These are phyloP conservation scores for Erythrolamprus reginae DNA, from an alignment of 2,113 vertebrate genomes.

Conservation along the genomic window DNA sequence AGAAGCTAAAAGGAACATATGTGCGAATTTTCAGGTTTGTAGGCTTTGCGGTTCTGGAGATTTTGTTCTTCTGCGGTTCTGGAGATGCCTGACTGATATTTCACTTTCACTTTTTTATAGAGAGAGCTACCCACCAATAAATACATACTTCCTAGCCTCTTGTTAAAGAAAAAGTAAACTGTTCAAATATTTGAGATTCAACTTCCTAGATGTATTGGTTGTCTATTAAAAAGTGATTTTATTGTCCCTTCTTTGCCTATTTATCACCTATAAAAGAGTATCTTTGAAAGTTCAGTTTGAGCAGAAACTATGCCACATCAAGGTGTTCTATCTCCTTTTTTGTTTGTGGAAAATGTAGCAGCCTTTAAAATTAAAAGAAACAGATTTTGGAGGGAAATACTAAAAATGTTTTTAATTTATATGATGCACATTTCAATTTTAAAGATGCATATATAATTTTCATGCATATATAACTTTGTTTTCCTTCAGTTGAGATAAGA, in stretches of 20 bases:
- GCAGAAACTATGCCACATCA: neutral
- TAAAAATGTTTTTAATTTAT: neutral
- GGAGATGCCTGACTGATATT: too few relatives aligned
- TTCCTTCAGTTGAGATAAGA: neutral
- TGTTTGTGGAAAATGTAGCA: neutral
- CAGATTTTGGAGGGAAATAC: neutral
- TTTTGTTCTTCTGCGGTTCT: too few relatives aligned
- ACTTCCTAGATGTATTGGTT: neutral
- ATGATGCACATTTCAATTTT: neutral
- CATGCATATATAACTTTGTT: neutral
- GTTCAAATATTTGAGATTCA: neutral
- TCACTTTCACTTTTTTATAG: too few relatives aligned
- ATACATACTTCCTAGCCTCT: neutral
- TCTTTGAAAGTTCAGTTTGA: neutral
- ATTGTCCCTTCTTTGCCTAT: neutral
- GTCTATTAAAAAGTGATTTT: neutral
- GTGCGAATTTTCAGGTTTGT: too few relatives aligned
- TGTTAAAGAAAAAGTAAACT: neutral
- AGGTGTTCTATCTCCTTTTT: neutral
- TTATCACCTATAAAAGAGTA: neutral
- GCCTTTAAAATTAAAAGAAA: neutral
- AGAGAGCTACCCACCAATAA: neutral
- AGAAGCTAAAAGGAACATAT: too few relatives aligned
- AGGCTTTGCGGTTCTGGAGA: too few relatives aligned
- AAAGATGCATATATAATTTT: too few relatives aligned